Evolutionary conservation across 2,888 invertebrate species (phyloP).

Genomic region (Mesochorus sp.): DNA sequence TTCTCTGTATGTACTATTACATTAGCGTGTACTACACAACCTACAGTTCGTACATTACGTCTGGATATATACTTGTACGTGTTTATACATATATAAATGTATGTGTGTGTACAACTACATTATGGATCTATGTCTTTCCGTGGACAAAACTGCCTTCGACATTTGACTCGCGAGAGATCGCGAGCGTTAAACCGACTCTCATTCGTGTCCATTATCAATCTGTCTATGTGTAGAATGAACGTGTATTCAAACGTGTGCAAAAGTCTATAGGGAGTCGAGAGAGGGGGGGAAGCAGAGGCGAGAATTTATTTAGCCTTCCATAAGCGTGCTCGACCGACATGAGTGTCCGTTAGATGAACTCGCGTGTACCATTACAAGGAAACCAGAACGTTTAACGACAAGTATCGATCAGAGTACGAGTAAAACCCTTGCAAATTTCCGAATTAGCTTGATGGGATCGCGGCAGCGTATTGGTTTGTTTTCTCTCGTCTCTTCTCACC

Average conservation of each 20-base stretch:
- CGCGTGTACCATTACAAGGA: neutral
- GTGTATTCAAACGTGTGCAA: neutral
- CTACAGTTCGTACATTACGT: slow-evolving; percentile 15
- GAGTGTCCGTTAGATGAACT: slow-evolving; percentile 13
- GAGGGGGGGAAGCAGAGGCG: neutral
- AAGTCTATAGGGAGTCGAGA: too few relatives aligned
- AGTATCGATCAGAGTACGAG: slow-evolving; percentile 23
- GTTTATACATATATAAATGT: neutral
- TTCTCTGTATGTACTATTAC: slow-evolving; percentile 28
- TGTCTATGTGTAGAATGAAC: neutral
- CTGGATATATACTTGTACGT: slow-evolving; percentile 7
- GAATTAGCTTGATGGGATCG: slow-evolving; percentile 54
- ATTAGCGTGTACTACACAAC: slow-evolving; percentile 48
- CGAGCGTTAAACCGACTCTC: slow-evolving; percentile 23
- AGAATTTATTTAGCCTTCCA: slow-evolving; percentile 46
- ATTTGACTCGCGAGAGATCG: slow-evolving; percentile 42
- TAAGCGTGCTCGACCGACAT: neutral
- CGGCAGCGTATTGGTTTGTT: neutral
- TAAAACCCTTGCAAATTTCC: slow-evolving; percentile 44
- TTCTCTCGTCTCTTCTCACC: neutral
- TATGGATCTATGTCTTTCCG: neutral
- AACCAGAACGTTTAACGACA: slow-evolving; percentile 33
- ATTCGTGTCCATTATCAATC: slow-evolving; percentile 7
- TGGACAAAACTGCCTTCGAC: slow-evolving; percentile 32
- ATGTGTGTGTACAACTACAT: slow-evolving; percentile 4